Percentiles rank a stretch among this genome's conserved stretches.
These are phyloP conservation scores for Thereva unica DNA, from an alignment of 2,888 invertebrate genomes.

Conservation along the genomic window DNA sequence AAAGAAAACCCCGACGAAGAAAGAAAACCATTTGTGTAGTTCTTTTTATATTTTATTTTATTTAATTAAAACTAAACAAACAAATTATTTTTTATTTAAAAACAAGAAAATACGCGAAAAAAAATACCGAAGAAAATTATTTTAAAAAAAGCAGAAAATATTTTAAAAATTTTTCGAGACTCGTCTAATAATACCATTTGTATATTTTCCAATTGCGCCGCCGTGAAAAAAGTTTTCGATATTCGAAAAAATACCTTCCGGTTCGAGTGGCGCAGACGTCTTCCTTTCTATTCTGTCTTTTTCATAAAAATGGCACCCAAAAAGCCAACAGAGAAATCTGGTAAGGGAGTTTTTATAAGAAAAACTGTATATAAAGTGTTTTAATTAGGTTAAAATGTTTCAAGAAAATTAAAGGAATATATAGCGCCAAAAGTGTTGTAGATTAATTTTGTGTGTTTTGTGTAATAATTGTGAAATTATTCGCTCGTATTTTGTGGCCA, in stretches of 20 bases:
- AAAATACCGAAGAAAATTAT: too few relatives aligned
- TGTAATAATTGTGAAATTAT: constrained; percentile 2
- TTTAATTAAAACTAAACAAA: too few relatives aligned
- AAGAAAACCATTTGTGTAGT: too few relatives aligned
- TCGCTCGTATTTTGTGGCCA: constrained; percentile 43
- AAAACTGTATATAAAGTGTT: neutral
- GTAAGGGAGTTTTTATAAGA: constrained; percentile 63
- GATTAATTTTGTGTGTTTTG: neutral
- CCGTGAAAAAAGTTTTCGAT: too few relatives aligned
- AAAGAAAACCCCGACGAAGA: too few relatives aligned
- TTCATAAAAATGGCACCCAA: constrained; percentile 79
- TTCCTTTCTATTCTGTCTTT: constrained; percentile 58
- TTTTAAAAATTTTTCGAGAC: too few relatives aligned
- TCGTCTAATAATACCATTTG: too few relatives aligned
- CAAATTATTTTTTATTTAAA: too few relatives aligned
- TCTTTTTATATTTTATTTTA: too few relatives aligned
- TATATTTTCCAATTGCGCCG: too few relatives aligned
- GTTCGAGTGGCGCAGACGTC: constrained; percentile 42
- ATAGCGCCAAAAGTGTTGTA: constrained; percentile 54
- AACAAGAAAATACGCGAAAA: too few relatives aligned
- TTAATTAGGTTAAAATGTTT: constrained; percentile 3
- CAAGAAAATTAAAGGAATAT: constrained; percentile 24
- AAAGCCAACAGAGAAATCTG: constrained; percentile 85
- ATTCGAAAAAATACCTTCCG: constrained; percentile 43
- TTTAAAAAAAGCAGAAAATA: too few relatives aligned